Conservation (phyloP, 2,888 invertebrate genomes). For the Sinopyrophorus schimmeli region DNA sequence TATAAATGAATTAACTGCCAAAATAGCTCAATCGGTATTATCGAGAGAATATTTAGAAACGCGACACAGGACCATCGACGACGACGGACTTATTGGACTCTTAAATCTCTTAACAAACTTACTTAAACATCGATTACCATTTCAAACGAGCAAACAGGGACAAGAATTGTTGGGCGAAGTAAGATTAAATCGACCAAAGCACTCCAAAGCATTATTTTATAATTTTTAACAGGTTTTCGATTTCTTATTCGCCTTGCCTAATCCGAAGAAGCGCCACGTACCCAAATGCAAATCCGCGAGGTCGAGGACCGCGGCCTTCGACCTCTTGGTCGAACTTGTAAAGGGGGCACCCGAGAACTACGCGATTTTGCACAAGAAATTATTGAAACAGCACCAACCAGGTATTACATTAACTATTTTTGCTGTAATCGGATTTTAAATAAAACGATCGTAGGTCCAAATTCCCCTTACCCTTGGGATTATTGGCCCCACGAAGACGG, state of each 20-base stretch:
- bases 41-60: conserved; percentile 82
- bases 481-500: conserved; percentile 98
- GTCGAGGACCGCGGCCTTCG: conserved; percentile 88
- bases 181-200: conserved; percentile 20
- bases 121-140: conserved; percentile 85
- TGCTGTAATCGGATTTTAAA: conserved; percentile 31
- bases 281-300: conserved; percentile 93
- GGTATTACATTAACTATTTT: too few relatives aligned
- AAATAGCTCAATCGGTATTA: conserved; percentile 74
- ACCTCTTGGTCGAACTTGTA: conserved; percentile 85
- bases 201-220: background rate
- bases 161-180: conserved; percentile 68
- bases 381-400: conserved; percentile 85
- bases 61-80: conserved; percentile 78
- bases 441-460: conserved; percentile 60
- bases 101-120: conserved; percentile 85
- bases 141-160: conserved; percentile 79
- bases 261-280: conserved; percentile 79
- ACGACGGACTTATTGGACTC: conserved; percentile 88
- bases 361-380: conserved; percentile 76
- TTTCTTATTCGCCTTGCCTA: conserved; percentile 88
- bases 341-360: conserved; percentile 86
- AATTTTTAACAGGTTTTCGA: conserved; percentile 69
- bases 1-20: conserved; percentile 66
- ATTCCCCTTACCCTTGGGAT: conserved; percentile 92